phyloP scores from a whole-genome alignment of 2,888 invertebrate species.

The Leuctra nigra region DNA sequence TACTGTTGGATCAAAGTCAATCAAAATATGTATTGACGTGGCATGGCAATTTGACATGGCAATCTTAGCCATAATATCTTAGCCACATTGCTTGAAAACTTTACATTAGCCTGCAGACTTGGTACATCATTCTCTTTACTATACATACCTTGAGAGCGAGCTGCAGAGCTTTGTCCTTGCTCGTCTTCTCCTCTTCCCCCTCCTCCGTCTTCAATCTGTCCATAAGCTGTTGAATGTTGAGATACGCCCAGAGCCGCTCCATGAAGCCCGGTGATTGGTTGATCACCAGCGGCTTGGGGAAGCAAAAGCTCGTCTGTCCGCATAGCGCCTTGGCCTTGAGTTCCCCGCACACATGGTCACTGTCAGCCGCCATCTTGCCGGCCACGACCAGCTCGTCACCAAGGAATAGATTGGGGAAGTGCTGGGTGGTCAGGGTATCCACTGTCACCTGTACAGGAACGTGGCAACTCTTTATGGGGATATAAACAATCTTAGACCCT shows the following conservation, averaged over 20 bases:
- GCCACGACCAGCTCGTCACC: not conserved
- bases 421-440: not conserved
- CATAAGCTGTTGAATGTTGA: not conserved
- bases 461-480: too few species aligned
- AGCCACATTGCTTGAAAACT: too few species aligned
- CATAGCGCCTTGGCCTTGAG: not conserved
- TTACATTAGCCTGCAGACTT: too few species aligned
- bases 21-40: too few species aligned
- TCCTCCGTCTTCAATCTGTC: too few species aligned
- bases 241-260: conserved; percentile 1
- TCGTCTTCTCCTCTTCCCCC: not conserved
- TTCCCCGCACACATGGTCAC: not conserved
- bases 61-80: too few species aligned
- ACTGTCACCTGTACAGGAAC: not conserved
- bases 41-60: too few species aligned
- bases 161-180: not conserved
- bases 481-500: too few species aligned
- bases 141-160: not conserved
- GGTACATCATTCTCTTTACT: too few species aligned
- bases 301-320: not conserved
- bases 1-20: too few species aligned
- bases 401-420: not conserved
- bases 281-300: not conserved
- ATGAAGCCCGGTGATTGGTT: not conserved
- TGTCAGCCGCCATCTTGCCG: not conserved